These are phyloP conservation scores for Oophaga sylvatica DNA, from an alignment of 2,797 vertebrate genomes.

Conservation along the genomic window DNA sequence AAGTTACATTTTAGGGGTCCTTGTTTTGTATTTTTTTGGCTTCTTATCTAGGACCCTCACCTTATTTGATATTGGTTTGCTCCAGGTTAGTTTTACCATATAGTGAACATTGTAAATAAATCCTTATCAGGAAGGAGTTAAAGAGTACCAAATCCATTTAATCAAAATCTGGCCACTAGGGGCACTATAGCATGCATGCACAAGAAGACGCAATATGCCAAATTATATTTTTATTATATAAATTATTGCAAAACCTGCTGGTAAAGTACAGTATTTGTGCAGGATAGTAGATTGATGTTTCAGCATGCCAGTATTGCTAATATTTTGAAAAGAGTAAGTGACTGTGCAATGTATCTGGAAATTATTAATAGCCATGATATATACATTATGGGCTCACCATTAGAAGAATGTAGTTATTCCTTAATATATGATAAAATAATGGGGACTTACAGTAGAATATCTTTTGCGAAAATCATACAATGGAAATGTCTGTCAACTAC, in stretches of 20 bases:
- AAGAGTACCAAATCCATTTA: not conserved
- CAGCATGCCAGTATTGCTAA: not conserved
- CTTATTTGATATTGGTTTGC: too few species aligned
- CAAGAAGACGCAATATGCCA: not conserved
- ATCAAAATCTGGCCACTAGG: not conserved
- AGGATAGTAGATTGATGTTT: not conserved
- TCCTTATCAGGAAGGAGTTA: not conserved
- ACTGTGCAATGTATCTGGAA: not conserved
- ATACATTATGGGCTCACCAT: not conserved
- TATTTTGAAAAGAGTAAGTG: not conserved
- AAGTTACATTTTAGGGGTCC: too few species aligned
- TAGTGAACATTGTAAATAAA: too few species aligned
- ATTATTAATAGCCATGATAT: not conserved
- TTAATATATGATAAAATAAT: conserved; percentile 22
- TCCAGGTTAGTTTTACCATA: too few species aligned
- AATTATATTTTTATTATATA: not conserved
- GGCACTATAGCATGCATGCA: not conserved
- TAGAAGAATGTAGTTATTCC: not conserved
- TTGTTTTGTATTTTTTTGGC: too few species aligned
- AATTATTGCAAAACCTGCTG: not conserved
- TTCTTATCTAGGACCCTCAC: too few species aligned
- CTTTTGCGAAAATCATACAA: conserved; percentile 22
- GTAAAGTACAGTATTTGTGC: not conserved
- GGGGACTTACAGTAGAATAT: conserved; percentile 6
- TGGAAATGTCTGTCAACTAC: conserved; percentile 43